Evolutionary conservation across 53 echinoderm and acorn worm genomes (phyloP), one percentile per base, ranked within the genome.

Genomic region (Temnopleurus reevesii): DNA sequence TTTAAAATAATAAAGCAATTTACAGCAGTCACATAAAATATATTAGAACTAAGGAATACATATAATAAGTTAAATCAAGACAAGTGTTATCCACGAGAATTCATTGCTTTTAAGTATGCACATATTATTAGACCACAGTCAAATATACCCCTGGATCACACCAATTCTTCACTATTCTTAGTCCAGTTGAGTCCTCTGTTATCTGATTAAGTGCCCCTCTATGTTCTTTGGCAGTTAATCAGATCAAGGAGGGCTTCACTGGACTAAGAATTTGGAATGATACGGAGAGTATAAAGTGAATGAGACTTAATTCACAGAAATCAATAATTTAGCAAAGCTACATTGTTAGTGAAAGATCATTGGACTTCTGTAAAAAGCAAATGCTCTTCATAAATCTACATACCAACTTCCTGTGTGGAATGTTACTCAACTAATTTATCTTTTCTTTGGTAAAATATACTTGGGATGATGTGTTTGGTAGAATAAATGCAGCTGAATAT

Each of bases 351-450:
- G 71, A 71, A 71, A 71, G 71, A 71, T 36, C 71, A 21, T 41
- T 23, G 23, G 38, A 71, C n/a, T 71, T 71, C 71, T 41, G 41
- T 41, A 43, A 41, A 19, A 38, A 71, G n/a, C 71, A 71, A 71
- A 66, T 18, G 65, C 35, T 17, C 33, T 64, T 64, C 65, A 64
- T 12, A 64, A 64, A 71, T 71, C 23, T 71, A 71, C 71, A 71
- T n/a, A 71, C 8, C 71, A 43, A 41, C 8, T 38, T 43, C 71
- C 41, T 36, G 71, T 41, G 36, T 41, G 71, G 71, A 71, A 71
- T 71, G 41, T 19, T 71, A 41, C 71, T 21, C 2, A 71, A 21
- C 41, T 41, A n/a, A n/a, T n/a, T n/a, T n/a, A n/a, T 13, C 35
- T 8, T 38, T 4, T 71, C 41, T 41, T 71, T 41, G 71, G 71